Percentiles rank a stretch among this genome's conserved stretches.
These are phyloP conservation scores for Crepidodera aurea DNA, from an alignment of 2,888 invertebrate species.

Conservation along the genomic window DNA sequence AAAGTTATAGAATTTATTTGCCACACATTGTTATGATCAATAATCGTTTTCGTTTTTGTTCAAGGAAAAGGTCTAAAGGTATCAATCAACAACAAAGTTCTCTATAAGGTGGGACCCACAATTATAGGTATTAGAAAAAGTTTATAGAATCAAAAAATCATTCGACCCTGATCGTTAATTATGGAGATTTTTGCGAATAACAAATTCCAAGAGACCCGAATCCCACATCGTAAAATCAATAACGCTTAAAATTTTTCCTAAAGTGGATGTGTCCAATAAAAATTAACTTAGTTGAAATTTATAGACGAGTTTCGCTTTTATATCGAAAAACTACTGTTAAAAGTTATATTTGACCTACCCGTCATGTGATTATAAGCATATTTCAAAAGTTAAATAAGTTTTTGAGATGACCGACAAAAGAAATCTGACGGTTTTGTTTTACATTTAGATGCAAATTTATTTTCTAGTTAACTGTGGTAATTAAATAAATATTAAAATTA, in stretches of 20 bases:
- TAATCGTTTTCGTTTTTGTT: too few relatives aligned
- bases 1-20: too few relatives aligned
- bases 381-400: conserved; percentile 44
- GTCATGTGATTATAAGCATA: conserved; percentile 32
- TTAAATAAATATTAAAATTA: conserved; percentile 1
- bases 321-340: conserved; percentile 44
- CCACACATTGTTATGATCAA: too few relatives aligned
- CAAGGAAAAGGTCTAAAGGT: too few relatives aligned
- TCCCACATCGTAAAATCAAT: background rate
- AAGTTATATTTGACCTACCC: conserved; percentile 44
- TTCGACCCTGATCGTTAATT: background rate
- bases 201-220: background rate
- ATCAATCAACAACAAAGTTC: too few relatives aligned
- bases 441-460: conserved; percentile 47
- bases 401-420: conserved; percentile 39
- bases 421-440: conserved; percentile 36
- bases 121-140: too few relatives aligned
- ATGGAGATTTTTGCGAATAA: background rate
- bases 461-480: conserved; percentile 31
- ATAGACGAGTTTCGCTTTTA: conserved; percentile 40
- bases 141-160: too few relatives aligned
- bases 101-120: too few relatives aligned
- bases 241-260: background rate
- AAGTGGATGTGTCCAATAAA: conserved; percentile 11
- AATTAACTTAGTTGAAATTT: conserved; percentile 26